These are phyloP conservation scores for Cavia aperea DNA, from an alignment of 2,113 vertebrate genomes.

Conservation along the genomic window DNA sequence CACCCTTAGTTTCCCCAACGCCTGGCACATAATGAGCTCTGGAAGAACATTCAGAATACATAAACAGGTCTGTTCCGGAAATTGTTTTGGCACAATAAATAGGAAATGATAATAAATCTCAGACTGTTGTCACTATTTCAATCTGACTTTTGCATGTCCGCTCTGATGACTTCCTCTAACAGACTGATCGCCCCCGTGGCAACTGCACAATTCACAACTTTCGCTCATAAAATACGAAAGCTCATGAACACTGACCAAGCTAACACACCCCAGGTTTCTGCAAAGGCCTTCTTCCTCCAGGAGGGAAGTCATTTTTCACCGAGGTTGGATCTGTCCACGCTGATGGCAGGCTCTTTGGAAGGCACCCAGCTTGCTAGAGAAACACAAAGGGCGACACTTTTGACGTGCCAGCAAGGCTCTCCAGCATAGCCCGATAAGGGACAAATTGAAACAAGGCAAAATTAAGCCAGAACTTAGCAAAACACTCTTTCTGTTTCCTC, in stretches of 20 bases:
- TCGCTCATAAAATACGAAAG: constrained; percentile 22
- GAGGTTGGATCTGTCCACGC: background rate
- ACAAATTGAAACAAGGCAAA: constrained; percentile 1
- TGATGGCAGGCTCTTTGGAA: background rate
- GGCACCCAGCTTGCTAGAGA: background rate
- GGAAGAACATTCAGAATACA: background rate
- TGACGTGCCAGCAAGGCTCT: background rate
- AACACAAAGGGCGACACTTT: background rate
- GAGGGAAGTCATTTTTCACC: background rate
- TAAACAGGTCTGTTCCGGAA: background rate
- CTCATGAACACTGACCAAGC: background rate
- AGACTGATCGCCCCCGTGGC: background rate
- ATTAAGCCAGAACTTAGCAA: background rate
- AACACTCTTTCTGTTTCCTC: background rate
- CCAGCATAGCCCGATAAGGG: background rate
- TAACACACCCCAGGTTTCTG: background rate
- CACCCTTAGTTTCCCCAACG: background rate
- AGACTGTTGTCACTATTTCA: background rate
- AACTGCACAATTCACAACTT: background rate
- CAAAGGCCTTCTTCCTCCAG: background rate
- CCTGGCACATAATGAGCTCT: background rate
- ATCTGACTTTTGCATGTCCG: background rate
- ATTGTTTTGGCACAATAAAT: background rate
- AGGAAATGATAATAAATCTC: background rate
- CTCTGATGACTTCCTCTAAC: background rate